Base-by-base conservation (phyloP, 1,140 invertebrate genomes). In the Drosophila subobscura region DNA sequence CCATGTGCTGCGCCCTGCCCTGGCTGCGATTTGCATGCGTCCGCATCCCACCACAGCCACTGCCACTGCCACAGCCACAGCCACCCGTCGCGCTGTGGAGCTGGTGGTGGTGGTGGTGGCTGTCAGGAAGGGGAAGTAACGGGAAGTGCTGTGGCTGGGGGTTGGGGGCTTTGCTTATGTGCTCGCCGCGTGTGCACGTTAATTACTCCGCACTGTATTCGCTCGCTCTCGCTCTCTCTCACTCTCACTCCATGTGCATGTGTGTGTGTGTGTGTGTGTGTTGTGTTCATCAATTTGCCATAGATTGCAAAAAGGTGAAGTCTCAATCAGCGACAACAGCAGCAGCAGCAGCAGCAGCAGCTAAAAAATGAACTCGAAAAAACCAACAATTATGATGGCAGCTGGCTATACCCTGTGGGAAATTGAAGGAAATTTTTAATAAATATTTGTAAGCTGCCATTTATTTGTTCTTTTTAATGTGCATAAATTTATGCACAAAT, bases 261-360 rank as follows among this genome's bases (percentile, higher is more conserved):
- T 45, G 40, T 25, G 60, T 29, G 16, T 57, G 46, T 40, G 25
- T 56, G 51, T 57, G 61, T 63, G 16, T 63, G 56, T 59, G 65
- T 68, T 65, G 66, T 85, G 81, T 81, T 86, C 83, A 86, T 86
- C 81, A 86, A 86, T 88, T 86, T 78, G 73, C 81, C 64, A 86
- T 85, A 74, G 81, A 85, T 81, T 80, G 77, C 77, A 77, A 86
- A 73, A 63, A 73, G 81, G 58, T 88, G 63, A 81, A 78, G 83
- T 81, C 79, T 84, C 79, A 84, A 84, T 84, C 79, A 84, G 80
- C 61, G 65, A 45, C 46, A 63, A 49, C 45, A 41, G 10, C 41
- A 57, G 27, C 29, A 10, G 10, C 25, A 27, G 25, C 25, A 33
- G 29, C 33, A 37, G 33, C 33, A 56, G 44, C 41, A 40, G 40